Conservation (phyloP, 1,140 invertebrate genomes). For the Tetramorium alpestre region DNA sequence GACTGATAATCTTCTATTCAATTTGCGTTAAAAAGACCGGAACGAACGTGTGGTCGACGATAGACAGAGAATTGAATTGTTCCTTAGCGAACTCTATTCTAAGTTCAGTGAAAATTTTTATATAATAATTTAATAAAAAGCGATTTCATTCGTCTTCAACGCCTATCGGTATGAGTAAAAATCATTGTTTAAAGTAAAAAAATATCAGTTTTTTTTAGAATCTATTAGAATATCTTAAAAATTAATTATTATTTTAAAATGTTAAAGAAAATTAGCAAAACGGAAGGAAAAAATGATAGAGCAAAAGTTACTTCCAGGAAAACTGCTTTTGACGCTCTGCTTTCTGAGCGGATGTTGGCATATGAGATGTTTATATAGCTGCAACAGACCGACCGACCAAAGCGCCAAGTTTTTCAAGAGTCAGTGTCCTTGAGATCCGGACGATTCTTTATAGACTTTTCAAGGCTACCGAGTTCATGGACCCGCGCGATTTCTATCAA, state of each 20-base stretch:
- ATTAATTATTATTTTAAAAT: neutral
- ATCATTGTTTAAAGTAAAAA: neutral
- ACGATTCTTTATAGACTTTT: slow-evolving; percentile 34
- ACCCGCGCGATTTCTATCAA: slow-evolving; percentile 39
- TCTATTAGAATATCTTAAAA: neutral
- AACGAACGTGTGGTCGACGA: neutral
- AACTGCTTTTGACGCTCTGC: slow-evolving; percentile 54
- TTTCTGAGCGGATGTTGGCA: slow-evolving; percentile 48
- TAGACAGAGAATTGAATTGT: neutral
- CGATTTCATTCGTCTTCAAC: neutral
- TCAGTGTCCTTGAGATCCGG: slow-evolving; percentile 65
- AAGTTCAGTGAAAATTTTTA: neutral
- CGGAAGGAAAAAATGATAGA: neutral
- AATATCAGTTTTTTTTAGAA: neutral
- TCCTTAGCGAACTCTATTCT: neutral
- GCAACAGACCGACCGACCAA: slow-evolving; percentile 49
- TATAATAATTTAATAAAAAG: neutral
- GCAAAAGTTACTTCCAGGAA: slow-evolving; percentile 43
- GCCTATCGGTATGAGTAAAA: neutral
- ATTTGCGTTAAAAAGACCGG: neutral
- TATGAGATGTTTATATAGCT: slow-evolving; percentile 45
- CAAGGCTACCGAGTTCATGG: slow-evolving; percentile 61
- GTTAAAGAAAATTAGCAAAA: neutral
- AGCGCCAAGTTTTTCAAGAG: slow-evolving; percentile 67
- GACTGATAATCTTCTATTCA: neutral